A percentile compares a stretch with the other conserved stretches of the same genome.
Evolutionary conservation across 2,113 vertebrate genomes (phyloP).

Genomic region (Cairina moschata): DNA sequence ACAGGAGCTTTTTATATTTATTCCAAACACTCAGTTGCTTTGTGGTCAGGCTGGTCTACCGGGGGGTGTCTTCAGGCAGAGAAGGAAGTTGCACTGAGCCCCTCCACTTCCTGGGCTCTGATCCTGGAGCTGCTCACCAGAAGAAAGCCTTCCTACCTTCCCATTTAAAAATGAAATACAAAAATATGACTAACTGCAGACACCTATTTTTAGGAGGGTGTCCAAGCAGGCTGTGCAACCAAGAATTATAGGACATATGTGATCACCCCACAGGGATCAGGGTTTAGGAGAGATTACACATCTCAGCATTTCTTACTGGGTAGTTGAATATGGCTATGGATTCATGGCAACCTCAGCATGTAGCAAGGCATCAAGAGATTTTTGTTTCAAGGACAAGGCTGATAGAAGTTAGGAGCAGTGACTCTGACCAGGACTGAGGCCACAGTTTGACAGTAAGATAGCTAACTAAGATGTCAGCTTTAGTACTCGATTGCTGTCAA

Average conservation of each 20-base stretch:
- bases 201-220: background rate
- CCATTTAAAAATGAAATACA: background rate
- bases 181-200: background rate
- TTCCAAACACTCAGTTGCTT: background rate
- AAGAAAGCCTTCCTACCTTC: background rate
- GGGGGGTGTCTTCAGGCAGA: background rate
- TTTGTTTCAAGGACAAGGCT: background rate
- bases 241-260: background rate
- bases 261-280: background rate
- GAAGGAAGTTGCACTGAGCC: background rate
- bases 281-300: background rate
- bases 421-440: background rate
- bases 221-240: background rate
- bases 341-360: background rate
- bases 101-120: background rate
- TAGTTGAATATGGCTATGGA: background rate
- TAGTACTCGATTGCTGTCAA: background rate
- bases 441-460: background rate
- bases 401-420: rapidly evolving
- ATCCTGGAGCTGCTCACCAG: background rate
- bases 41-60: background rate
- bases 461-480: background rate
- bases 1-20: background rate
- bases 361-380: background rate
- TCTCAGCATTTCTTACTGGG: background rate